Evolutionary conservation across 1,140 invertebrate species (phyloP), one percentile per base, ranked within the genome.

Genomic region (Drosophila equinoxialis): DNA sequence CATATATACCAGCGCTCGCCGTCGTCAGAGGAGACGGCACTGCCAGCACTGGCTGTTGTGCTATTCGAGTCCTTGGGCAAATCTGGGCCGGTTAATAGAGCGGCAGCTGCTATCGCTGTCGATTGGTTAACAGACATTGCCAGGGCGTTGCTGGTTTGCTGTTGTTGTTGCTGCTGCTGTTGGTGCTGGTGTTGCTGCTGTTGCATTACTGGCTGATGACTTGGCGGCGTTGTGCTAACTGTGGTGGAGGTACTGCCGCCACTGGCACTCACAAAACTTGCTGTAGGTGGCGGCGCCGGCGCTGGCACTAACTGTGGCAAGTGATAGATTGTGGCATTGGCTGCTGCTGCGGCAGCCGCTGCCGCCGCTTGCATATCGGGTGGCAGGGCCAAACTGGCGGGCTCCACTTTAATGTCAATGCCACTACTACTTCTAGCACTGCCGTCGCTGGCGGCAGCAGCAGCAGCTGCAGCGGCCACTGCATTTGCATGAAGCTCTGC

Each of bases 1-100:
- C 90, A 91, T 37, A 91, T 71, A 41, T 91, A 91, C 90, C 86
- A 91, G 8, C 90, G 90, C 58, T 91, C 90, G 0, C 90, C 90
- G 39, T 91, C 90, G 6, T 91, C 90, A 11, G 90, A 91, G 3
- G 90, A 91, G 14, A 91, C 77, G 3, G 90, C 90, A 60, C 90
- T 91, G 51, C 90, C 90, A 14, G 90, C 90, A 35, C 90, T 91
- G 4, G 90, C 90, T 58, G 90, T 91, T 10, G 90, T 91, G 69
- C 90, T 91, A 58, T 91, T 90, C 7, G 85, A 90, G 37, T 91
- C 85, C 63, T 91, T 91, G 2, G 85, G 85, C 66, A 89, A 63
- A 59, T 85, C 81, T 33, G 81, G 74, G 6, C 68, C 74, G 8
- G 77, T 68, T 8, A 74, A 55, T 35, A 86, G 64, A 35, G 81